Conservation (phyloP, 2,797 vertebrate genomes). For the Lateolabrax maculatus region DNA sequence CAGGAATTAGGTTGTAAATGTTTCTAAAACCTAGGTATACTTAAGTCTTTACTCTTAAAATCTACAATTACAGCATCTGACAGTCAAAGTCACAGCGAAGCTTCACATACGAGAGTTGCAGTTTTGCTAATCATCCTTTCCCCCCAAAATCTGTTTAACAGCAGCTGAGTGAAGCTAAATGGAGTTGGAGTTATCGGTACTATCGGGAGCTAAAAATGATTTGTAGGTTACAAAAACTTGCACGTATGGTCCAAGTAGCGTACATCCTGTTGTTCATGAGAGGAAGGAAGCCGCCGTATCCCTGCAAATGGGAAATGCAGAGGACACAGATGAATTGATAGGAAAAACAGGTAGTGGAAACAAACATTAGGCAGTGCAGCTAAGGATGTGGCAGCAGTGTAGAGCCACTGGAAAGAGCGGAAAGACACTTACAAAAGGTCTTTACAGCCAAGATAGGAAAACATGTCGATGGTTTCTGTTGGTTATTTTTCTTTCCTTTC, state of each 20-base stretch:
- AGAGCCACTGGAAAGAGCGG: constrained; percentile 22
- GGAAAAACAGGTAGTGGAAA: constrained; percentile 72
- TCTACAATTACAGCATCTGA: not conserved
- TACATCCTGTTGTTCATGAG: constrained; percentile 76
- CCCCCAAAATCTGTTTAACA: not conserved
- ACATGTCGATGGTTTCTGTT: constrained; percentile 1
- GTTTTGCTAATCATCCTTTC: not conserved
- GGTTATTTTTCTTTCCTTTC: not conserved
- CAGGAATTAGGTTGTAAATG: constrained; percentile 14
- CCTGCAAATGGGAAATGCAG: constrained; percentile 70
- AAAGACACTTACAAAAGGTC: constrained; percentile 39
- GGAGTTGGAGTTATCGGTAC: constrained; percentile 16
- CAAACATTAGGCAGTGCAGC: constrained; percentile 42
- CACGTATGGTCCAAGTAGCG: constrained; percentile 53
- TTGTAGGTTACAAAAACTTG: constrained; percentile 49
- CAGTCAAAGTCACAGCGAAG: not conserved
- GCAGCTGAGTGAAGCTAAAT: constrained; percentile 23
- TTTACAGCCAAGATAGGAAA: constrained; percentile 22
- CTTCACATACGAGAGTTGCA: not conserved
- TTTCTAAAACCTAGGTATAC: not conserved
- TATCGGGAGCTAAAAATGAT: constrained; percentile 52
- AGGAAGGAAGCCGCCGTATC: constrained; percentile 71
- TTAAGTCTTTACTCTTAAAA: not conserved
- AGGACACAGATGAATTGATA: constrained; percentile 52
- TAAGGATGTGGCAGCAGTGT: constrained; percentile 37